Base-by-base conservation (phyloP, 2,888 invertebrate genomes). In the Tanytarsus gracilentus region DNA sequence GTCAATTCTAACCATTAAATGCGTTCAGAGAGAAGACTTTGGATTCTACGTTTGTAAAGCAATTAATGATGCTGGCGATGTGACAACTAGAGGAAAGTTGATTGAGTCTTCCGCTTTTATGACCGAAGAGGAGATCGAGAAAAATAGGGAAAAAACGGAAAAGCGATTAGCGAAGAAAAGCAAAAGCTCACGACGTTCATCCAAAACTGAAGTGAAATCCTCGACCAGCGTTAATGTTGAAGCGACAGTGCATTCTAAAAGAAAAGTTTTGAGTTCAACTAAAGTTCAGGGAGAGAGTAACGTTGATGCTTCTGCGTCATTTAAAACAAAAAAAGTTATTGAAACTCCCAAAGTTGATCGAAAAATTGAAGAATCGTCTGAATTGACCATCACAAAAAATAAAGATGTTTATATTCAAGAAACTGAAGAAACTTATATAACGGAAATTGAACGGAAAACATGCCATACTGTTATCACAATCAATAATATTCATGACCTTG, bases 31-130 rank as follows among this genome's bases (percentile, higher is more conserved):
- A 62, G 81, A 82, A 61, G 79, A 86, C 67, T 82, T 82, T 65
- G 94, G 90, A 25, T 80, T 78, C 58, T 94, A 92, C 67, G 80
- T 82, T 65, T 92, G 92, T 70, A 90, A 89, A 74, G 87, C 91
- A 8, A 82, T 85, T 14, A 94, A 92, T 70, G 88, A 88, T 67
- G 84, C 88, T 62, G 93, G 93, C 51, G 81, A 86, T 74, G 85
- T 85, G 26, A 78, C 83, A 53, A 86, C 89, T 1, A 86, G 86
- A 72, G 89, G 85, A 6, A 85, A 84, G 71, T 75, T 93, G 48
- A 83, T 83, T 68, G 83, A 90, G 44, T 76, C 76, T 56, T 77
- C 81, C 64, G 72, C 76, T 39, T 44, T 56, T 18, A 26, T 40
- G 21, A 67, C 77, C 71, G 76, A 75, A 39, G 71, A 75, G 65